phyloP scores from a whole-genome alignment of 2,113 vertebrate species.

The Equus przewalskii region DNA sequence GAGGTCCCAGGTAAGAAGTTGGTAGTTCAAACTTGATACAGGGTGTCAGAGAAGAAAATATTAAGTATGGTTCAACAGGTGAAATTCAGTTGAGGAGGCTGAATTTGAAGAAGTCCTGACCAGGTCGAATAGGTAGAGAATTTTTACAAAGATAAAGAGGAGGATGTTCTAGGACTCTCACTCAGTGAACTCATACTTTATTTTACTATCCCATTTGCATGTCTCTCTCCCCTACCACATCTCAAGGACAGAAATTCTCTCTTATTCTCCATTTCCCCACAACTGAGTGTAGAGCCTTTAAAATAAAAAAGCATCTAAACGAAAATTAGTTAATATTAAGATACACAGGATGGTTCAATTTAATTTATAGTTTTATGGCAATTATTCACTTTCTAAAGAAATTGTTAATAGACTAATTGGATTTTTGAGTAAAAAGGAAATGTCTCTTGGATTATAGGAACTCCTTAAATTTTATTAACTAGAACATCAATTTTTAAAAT shows the following conservation, averaged over 20 bases:
- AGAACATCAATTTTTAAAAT: conserved; percentile 71
- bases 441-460: conserved; percentile 15
- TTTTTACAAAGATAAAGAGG: background rate
- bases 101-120: background rate
- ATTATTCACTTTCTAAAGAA: conserved; percentile 62
- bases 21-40: background rate
- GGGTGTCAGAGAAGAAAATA: background rate
- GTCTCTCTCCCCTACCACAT: background rate
- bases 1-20: background rate
- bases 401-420: conserved; percentile 32
- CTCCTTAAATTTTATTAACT: conserved; percentile 58
- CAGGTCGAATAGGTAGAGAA: background rate
- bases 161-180: background rate
- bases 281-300: background rate
- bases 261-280: background rate
- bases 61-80: background rate
- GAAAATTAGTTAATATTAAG: conserved; percentile 50
- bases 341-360: conserved; percentile 48
- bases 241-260: conserved; percentile 53
- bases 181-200: background rate
- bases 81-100: background rate
- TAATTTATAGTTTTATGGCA: conserved; percentile 53
- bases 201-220: background rate
- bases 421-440: conserved; percentile 63
- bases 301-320: conserved; percentile 50